A percentile compares a stretch with the other conserved stretches of the same genome.
Conservation (phyloP, 2,888 invertebrate genomes). For the Harpalus rufipes region DNA sequence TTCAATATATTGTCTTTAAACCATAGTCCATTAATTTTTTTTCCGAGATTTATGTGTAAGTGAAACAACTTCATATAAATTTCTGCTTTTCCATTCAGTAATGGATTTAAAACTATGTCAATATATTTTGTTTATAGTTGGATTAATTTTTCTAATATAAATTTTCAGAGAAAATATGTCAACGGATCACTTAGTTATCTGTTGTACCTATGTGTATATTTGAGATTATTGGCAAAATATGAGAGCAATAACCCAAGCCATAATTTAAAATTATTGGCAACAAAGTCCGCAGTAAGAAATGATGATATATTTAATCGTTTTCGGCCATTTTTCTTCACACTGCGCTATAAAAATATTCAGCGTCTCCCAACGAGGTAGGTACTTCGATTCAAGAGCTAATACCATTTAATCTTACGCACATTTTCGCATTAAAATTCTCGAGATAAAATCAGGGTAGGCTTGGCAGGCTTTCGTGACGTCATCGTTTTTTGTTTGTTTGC, state of each 20-base stretch:
- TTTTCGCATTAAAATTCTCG: conserved; percentile 48
- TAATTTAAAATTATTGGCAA: conserved; percentile 33
- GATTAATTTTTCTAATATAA: too few relatives aligned
- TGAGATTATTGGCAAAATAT: background rate
- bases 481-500: conserved; percentile 59
- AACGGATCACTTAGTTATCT: too few relatives aligned
- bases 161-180: too few relatives aligned
- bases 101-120: too few relatives aligned
- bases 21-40: too few relatives aligned
- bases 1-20: too few relatives aligned
- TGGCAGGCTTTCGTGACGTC: conserved; percentile 27
- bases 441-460: conserved; percentile 13
- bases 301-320: conserved; percentile 26
- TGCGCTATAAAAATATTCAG: background rate
- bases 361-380: conserved; percentile 8
- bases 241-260: background rate
- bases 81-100: too few relatives aligned
- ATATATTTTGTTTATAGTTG: too few relatives aligned
- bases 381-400: conserved; percentile 36
- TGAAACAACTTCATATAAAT: too few relatives aligned
- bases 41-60: too few relatives aligned
- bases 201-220: too few relatives aligned
- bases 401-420: conserved; percentile 47
- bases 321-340: conserved; percentile 10
- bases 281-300: background rate